Evolutionary conservation across 2,888 invertebrate species (phyloP).

Genomic region (Ypsolopha sequella): DNA sequence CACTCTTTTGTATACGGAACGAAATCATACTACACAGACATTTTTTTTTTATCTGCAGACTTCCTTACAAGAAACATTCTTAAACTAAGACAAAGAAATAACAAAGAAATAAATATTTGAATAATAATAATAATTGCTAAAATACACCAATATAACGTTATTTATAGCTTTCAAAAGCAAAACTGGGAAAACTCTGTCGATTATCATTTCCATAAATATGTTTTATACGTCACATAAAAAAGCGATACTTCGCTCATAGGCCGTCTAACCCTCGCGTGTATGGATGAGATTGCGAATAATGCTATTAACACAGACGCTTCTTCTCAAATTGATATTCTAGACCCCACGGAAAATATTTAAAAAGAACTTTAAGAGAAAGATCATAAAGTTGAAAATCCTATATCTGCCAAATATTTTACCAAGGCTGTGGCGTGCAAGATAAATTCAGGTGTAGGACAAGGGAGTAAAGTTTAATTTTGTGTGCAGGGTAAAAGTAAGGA

Average conservation of each 20-base stretch:
- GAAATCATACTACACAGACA: no score
- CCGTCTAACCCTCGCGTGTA: conserved; percentile 66
- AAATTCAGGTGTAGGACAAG: conserved; percentile 19
- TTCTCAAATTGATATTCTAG: conserved; percentile 68
- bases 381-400: conserved; percentile 24
- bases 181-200: conserved; percentile 55
- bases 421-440: conserved; percentile 18
- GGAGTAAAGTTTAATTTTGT: conserved; percentile 16
- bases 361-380: not conserved
- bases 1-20: no score
- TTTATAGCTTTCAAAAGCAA: conserved; percentile 53
- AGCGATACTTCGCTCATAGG: conserved; percentile 59
- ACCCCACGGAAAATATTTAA: not conserved
- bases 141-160: conserved; percentile 13
- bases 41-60: no score
- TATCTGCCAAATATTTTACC: conserved; percentile 10
- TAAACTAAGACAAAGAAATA: no score
- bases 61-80: no score
- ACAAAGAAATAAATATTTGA: no score
- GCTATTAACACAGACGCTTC: conserved; percentile 72
- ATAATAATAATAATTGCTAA: not conserved
- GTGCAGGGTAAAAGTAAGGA: conserved; percentile 36
- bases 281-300: conserved; percentile 71
- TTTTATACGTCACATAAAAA: conserved; percentile 69
- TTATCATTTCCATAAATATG: conserved; percentile 70